Evolutionary conservation across 1,140 invertebrate species (phyloP).

Genomic region (Lasaia peninsularis): DNA sequence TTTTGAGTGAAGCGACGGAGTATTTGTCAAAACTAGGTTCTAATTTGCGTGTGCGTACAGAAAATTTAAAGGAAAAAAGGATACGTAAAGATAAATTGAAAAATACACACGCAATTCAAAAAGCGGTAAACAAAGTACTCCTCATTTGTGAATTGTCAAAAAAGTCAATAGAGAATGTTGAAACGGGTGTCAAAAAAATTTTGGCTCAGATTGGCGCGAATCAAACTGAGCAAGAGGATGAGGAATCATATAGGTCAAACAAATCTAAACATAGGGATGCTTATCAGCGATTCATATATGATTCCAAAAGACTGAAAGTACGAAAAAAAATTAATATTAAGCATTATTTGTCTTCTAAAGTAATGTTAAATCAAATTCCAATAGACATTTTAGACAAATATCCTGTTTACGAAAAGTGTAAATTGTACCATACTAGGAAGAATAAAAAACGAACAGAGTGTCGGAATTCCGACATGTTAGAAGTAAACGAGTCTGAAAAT

Average conservation of each 20-base stretch:
- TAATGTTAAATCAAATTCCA: constrained; percentile 42
- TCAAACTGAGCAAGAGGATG: constrained; percentile 32
- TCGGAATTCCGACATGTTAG: background rate
- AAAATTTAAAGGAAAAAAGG: constrained; percentile 54
- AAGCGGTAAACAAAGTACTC: constrained; percentile 58
- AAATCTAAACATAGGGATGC: constrained; percentile 18
- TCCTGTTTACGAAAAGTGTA: constrained; percentile 56
- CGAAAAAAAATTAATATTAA: constrained; percentile 46
- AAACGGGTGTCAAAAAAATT: constrained; percentile 52
- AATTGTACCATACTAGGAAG: constrained; percentile 40
- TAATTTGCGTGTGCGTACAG: constrained; percentile 54
- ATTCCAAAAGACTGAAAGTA: constrained; percentile 45
- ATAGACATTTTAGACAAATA: constrained; percentile 42
- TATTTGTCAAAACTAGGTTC: constrained; percentile 66
- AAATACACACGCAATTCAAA: constrained; percentile 56
- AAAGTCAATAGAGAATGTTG: constrained; percentile 65
- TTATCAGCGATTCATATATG: constrained; percentile 46
- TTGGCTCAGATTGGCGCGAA: constrained; percentile 33
- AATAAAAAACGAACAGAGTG: constrained; percentile 14
- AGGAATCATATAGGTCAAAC: constrained; percentile 22
- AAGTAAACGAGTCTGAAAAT: background rate
- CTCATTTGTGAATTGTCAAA: constrained; percentile 66
- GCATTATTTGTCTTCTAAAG: constrained; percentile 57
- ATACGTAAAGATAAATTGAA: constrained; percentile 53
- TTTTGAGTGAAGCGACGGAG: constrained; percentile 59